These are phyloP conservation scores for Alentia gelatinosa DNA, from an alignment of 2,888 invertebrate species.

Conservation along the genomic window DNA sequence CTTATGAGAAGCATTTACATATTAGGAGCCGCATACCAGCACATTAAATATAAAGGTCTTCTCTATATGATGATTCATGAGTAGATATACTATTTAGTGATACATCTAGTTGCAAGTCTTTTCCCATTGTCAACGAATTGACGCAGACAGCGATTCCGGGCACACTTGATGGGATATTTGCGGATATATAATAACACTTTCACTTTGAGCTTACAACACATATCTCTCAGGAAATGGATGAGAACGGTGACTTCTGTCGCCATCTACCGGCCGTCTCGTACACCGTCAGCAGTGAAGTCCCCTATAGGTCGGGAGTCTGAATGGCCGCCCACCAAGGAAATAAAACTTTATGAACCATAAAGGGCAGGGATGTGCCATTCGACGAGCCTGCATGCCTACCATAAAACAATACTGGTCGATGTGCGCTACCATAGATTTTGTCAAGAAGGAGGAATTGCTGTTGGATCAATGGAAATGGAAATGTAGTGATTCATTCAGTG, in stretches of 20 bases:
- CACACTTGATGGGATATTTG: too few species aligned
- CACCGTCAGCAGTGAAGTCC: background rate
- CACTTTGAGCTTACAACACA: background rate
- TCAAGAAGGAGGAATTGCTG: background rate
- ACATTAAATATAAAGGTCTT: too few species aligned
- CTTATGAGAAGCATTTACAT: too few species aligned
- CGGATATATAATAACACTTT: background rate
- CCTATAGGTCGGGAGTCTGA: background rate
- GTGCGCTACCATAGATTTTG: background rate
- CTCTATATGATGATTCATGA: too few species aligned
- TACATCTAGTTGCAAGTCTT: too few species aligned
- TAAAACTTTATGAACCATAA: constrained; percentile 10
- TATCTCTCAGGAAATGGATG: background rate
- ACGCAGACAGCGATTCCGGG: too few species aligned
- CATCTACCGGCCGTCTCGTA: background rate
- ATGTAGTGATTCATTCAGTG: too few species aligned
- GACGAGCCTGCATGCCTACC: background rate
- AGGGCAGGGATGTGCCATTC: background rate
- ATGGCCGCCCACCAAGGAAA: background rate
- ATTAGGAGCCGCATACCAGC: too few species aligned
- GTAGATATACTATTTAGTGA: too few species aligned
- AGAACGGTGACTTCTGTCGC: background rate
- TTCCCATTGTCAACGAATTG: too few species aligned
- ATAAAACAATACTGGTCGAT: background rate
- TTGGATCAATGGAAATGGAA: too few species aligned